phyloP scores from a whole-genome alignment of 2,888 invertebrate genomes.

The Leptinotarsa tumamoca region DNA sequence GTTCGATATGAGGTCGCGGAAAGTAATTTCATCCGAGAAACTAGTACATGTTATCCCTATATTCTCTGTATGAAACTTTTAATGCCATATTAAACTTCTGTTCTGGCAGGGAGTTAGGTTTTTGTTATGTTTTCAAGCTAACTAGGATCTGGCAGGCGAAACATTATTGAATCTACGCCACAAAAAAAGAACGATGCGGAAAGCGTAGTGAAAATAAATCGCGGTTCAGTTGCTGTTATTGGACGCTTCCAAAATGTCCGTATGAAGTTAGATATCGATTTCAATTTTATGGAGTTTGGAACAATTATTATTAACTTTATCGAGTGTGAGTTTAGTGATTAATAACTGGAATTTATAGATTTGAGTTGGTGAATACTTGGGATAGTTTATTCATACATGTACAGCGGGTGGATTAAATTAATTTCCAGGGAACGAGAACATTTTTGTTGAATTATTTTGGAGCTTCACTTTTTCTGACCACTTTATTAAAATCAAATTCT shows the following conservation, averaged over 20 bases:
- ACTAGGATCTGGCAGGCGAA: conserved; percentile 15
- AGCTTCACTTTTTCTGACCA: no score
- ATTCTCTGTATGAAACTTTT: conserved; percentile 15
- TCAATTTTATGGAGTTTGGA: conserved; percentile 27
- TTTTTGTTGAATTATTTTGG: no score
- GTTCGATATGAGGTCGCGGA: not conserved
- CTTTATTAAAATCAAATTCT: no score
- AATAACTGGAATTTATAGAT: conserved; percentile 20
- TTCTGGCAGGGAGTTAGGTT: conserved; percentile 5
- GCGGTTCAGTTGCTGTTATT: conserved; percentile 19
- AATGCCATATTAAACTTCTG: conserved; percentile 11
- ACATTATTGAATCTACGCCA: not conserved
- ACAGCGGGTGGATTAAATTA: not conserved
- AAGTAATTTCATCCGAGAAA: not conserved
- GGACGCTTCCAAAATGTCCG: conserved; percentile 16
- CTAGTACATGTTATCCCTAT: not conserved
- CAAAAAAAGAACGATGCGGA: conserved; percentile 10
- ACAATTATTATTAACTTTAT: conserved; percentile 27
- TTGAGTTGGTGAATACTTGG: conserved; percentile 2
- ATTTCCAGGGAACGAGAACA: no score
- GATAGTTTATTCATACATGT: conserved; percentile 15
- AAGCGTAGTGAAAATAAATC: conserved; percentile 13
- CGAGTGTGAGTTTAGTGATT: conserved; percentile 22
- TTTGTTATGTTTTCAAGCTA: not conserved
- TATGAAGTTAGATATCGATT: conserved; percentile 24